phyloP scores from a whole-genome alignment of 1,140 invertebrate genomes.

The Meteorus sp. region DNA sequence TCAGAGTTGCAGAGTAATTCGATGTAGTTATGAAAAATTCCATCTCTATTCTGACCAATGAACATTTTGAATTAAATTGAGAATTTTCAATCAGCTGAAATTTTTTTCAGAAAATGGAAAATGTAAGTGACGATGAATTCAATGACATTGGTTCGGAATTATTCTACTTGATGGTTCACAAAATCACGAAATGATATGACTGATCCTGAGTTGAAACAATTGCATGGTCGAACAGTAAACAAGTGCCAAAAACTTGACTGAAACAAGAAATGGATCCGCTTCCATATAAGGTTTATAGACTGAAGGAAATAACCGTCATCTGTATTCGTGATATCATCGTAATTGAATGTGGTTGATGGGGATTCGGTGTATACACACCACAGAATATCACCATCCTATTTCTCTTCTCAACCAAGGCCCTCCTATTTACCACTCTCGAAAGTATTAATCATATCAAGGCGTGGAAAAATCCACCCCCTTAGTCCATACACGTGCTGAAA shows the following conservation, averaged over 20 bases:
- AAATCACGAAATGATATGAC: too few species aligned
- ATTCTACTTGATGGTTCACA: too few species aligned
- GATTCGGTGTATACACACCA: conserved; percentile 56
- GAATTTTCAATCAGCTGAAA: too few species aligned
- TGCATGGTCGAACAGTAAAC: conserved; percentile 49
- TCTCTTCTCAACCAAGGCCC: conserved; percentile 24
- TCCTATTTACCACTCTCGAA: conserved; percentile 19
- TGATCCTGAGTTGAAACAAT: too few species aligned
- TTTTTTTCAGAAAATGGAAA: too few species aligned
- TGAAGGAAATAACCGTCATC: conserved; percentile 64
- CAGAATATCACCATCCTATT: conserved; percentile 23
- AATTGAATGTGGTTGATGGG: conserved; percentile 64
- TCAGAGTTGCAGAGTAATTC: too few species aligned
- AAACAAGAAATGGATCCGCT: conserved; percentile 44
- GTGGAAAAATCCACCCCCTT: conserved; percentile 53
- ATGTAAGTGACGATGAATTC: too few species aligned
- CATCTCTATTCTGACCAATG: too few species aligned
- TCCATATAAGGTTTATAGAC: conserved; percentile 61
- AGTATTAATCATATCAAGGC: conserved; percentile 57
- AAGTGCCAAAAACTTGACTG: conserved; percentile 48
- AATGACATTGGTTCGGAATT: too few species aligned
- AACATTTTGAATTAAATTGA: too few species aligned
- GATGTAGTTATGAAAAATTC: too few species aligned
- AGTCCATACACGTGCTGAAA: conserved; percentile 16
- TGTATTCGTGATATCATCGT: conserved; percentile 64